Conservation (phyloP, 2,888 invertebrate species). For the Polydrusus pterygomalis region DNA sequence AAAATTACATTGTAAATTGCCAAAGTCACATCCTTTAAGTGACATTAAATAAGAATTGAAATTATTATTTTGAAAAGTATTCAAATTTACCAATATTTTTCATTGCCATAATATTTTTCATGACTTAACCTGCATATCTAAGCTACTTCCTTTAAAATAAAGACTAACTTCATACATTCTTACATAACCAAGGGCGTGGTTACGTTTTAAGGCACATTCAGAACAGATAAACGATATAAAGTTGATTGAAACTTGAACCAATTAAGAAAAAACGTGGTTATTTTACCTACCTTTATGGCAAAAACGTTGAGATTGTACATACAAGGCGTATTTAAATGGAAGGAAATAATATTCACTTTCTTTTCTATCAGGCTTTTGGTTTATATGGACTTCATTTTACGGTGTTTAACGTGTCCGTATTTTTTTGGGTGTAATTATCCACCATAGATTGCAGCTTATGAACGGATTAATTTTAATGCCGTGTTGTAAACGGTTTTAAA, state of each 20-base stretch:
- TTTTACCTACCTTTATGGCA: no score
- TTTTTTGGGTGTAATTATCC: neutral
- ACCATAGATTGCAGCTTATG: neutral
- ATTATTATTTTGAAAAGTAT: no score
- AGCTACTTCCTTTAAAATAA: neutral
- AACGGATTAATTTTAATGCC: neutral
- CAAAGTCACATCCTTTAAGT: slow-evolving; percentile 22
- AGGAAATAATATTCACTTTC: neutral
- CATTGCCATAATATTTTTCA: no score
- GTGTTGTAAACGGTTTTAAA: neutral
- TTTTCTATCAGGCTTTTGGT: neutral
- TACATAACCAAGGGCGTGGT: neutral
- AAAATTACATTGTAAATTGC: slow-evolving; percentile 24
- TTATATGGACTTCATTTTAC: neutral
- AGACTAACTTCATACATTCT: neutral
- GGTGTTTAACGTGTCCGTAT: no score
- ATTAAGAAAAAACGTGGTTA: neutral
- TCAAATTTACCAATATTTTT: no score
- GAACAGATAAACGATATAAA: neutral
- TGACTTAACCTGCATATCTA: no score
- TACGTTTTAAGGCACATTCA: neutral
- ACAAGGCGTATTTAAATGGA: neutral
- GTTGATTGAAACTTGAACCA: neutral
- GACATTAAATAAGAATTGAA: neutral
- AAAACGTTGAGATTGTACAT: neutral